phyloP scores from a whole-genome alignment of 1,140 invertebrate genomes.

The Neodiprion lecontei region DNA sequence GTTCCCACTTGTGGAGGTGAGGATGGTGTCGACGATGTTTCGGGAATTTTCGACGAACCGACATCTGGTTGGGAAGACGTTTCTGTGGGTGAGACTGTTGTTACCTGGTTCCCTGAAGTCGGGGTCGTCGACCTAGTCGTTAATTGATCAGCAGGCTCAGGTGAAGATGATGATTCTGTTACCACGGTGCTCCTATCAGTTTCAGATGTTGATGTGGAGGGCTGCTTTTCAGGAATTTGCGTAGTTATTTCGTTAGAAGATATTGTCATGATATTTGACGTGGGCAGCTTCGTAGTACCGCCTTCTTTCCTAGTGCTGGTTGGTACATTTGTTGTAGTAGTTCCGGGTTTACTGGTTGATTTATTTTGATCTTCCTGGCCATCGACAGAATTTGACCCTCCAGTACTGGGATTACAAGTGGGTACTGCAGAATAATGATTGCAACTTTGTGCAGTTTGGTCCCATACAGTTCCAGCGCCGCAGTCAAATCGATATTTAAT shows the following conservation, averaged over 20 bases:
- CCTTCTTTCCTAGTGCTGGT: conserved; percentile 62
- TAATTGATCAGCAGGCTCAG: too few species aligned
- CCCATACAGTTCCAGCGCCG: conserved; percentile 72
- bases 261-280: not conserved
- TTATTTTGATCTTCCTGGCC: conserved; percentile 57
- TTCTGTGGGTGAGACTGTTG: too few species aligned
- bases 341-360: conserved; percentile 57
- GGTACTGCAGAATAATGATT: conserved; percentile 70
- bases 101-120: too few species aligned
- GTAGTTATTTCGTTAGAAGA: too few species aligned
- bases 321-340: conserved; percentile 70
- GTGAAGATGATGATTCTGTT: too few species aligned
- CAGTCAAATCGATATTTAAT: conserved; percentile 70
- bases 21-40: conserved; percentile 48
- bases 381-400: conserved; percentile 70
- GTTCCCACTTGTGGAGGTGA: not conserved
- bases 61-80: too few species aligned
- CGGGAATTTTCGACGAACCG: conserved; percentile 39
- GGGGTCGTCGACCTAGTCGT: too few species aligned
- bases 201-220: too few species aligned
- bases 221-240: too few species aligned
- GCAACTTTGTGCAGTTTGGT: conserved; percentile 65
- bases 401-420: conserved; percentile 70
- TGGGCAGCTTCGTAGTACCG: not conserved
- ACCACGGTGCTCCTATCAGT: too few species aligned